Percentiles rank a stretch among this genome's conserved stretches.
Conservation (phyloP, 92 coral and sea anemone genomes). For the Phymanthus crucifer region DNA sequence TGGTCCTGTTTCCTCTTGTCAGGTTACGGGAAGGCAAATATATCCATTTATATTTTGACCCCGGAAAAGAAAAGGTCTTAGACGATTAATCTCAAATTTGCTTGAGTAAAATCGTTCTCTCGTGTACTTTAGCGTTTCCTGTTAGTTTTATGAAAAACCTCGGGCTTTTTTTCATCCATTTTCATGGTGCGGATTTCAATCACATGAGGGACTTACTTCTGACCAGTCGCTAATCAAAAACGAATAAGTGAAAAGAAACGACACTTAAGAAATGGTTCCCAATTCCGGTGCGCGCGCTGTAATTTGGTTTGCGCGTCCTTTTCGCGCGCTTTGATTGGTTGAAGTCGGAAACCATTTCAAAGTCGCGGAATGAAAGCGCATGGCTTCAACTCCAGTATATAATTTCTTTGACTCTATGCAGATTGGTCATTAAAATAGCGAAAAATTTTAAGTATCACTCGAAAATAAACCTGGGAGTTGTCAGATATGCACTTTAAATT, state of each 20-base stretch:
- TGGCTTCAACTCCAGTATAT: background rate
- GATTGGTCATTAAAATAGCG: background rate
- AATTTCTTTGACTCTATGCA: background rate
- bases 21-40: background rate
- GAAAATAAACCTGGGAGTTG: background rate
- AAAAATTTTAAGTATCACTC: background rate
- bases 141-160: background rate
- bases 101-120: background rate
- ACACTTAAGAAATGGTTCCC: background rate
- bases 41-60: slow-evolving; percentile 9
- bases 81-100: background rate
- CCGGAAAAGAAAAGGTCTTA: background rate
- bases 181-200: no score
- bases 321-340: background rate
- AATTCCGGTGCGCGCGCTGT: background rate
- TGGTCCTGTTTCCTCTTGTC: slow-evolving; percentile 3
- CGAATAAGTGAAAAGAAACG: background rate
- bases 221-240: no score
- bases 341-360: background rate
- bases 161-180: no score
- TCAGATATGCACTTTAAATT: background rate
- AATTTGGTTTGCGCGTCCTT: background rate
- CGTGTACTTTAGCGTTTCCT: background rate
- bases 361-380: background rate
- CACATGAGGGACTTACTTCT: no score